Base-by-base conservation (phyloP, 2,888 invertebrate species). In the Holacanthella duospinosa region DNA sequence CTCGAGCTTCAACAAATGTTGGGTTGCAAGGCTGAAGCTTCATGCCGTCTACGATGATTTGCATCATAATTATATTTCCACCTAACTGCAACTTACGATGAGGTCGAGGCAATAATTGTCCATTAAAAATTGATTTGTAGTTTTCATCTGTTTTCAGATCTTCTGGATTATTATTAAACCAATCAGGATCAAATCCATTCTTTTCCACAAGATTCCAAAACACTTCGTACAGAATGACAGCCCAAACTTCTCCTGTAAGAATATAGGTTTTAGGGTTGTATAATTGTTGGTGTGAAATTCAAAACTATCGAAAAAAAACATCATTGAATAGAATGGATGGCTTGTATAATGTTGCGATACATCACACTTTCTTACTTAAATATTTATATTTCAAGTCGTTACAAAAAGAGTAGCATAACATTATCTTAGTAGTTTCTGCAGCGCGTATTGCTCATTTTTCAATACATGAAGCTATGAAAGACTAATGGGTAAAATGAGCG, bases 1-100 rank as follows among this genome's bases (percentile, higher is more conserved):
- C 58, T 3, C 58, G 58, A 58, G 58, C 58, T 4, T 58, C 27
- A 43, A 58, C 58, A 21, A 58, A 58, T n/a, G 28, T 58, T 24
- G 58, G 58, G 12, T n/a, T 9, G 36, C 58, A 58, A 21, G 58
- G 58, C 24, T 58, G 58, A 24, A 58, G 29, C 24, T 58, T 58
- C 58, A 58, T 58, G 6, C 58, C 58, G 6, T 58, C 58, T 4
- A 58, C 24, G 58, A 58, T 3, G 9, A 58, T 9, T 43, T 29
- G 58, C 6, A 58, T 3, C 21, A 58, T 21, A 3, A 29, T 24
- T 4, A 58, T 21, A 24, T 58, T 58, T 28, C 58, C 58, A 19
- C 36, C 58, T 3, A 28, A 21, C 19, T 9, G 4, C 12, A 21
- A 9, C n/a, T 48, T 4, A 4, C 48, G 48, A 9, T 48, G 12